Percentiles rank a stretch among this genome's conserved stretches.
These are phyloP conservation scores for Drosophila percnosoma DNA, from an alignment of 2,888 invertebrate genomes.

Conservation along the genomic window DNA sequence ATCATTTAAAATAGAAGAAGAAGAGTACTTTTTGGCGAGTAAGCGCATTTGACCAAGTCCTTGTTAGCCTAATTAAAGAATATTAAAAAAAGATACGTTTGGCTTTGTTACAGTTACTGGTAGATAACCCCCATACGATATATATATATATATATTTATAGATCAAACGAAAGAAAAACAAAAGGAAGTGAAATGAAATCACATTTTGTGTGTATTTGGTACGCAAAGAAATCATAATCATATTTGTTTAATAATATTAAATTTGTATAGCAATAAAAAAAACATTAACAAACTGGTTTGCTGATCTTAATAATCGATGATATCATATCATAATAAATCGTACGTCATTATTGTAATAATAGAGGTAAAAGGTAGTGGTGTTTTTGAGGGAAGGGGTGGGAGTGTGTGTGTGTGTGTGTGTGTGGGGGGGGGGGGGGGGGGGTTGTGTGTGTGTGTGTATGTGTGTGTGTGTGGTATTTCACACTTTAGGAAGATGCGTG, in stretches of 20 bases:
- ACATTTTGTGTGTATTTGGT: constrained; percentile 77
- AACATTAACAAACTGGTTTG: constrained; percentile 61
- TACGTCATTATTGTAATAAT: constrained; percentile 43
- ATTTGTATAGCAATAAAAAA: constrained; percentile 32
- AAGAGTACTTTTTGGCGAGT: background rate
- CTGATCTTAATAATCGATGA: constrained; percentile 31
- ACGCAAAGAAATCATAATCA: constrained; percentile 70
- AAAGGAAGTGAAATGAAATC: constrained; percentile 58
- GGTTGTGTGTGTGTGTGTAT: rapidly evolving
- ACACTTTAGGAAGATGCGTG: constrained; percentile 17
- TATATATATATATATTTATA: background rate
- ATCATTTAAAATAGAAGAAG: background rate
- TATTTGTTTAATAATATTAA: constrained; percentile 35
- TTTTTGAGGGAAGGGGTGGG: background rate
- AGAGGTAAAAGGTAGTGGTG: constrained; percentile 6
- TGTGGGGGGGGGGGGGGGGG: background rate
- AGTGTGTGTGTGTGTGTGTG: background rate
- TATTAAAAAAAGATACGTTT: background rate
- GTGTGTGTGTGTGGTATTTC: background rate
- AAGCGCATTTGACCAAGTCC: constrained; percentile 2
- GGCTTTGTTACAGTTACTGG: background rate
- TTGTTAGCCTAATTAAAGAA: background rate
- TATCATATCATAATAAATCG: constrained; percentile 32
- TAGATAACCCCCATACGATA: background rate
- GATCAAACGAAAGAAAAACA: constrained; percentile 6